A percentile compares a stretch with the other conserved stretches of the same genome.
phyloP scores from a whole-genome alignment of 2,113 vertebrate species.

The Planiliza haematocheilus region DNA sequence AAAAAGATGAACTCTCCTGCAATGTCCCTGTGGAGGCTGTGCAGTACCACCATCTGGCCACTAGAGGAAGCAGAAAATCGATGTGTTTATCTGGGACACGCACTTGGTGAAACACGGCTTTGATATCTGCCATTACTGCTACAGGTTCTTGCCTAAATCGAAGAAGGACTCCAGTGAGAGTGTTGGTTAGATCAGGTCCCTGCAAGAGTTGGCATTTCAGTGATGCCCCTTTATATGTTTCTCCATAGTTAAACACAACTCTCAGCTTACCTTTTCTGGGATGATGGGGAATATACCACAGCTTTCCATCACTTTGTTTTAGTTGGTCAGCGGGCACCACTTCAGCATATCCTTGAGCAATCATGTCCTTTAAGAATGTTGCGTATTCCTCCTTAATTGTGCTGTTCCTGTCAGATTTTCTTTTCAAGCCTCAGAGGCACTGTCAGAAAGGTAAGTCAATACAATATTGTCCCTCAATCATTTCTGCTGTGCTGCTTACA shows the following conservation, averaged over 20 bases:
- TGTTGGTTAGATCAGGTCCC: neutral
- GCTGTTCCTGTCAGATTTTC: neutral
- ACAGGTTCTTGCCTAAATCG: neutral
- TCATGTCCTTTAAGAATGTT: too few relatives aligned
- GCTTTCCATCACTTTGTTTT: neutral
- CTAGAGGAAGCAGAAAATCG: neutral
- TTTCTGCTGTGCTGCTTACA: neutral
- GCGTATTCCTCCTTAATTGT: constrained; percentile 18
- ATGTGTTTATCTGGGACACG: neutral
- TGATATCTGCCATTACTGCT: neutral
- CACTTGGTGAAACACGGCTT: constrained; percentile 1
- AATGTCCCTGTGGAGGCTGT: neutral
- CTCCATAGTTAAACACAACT: constrained; percentile 1
- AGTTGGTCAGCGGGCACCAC: neutral
- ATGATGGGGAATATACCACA: constrained; percentile 6
- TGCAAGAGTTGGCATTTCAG: neutral
- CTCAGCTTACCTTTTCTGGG: neutral
- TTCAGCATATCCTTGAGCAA: neutral
- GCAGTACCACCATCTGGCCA: too few relatives aligned
- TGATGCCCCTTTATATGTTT: neutral
- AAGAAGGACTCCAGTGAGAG: neutral
- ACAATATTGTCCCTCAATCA: constrained; percentile 28
- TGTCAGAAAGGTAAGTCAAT: constrained; percentile 37
- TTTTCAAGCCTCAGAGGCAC: neutral
- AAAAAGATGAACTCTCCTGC: neutral